Evolutionary conservation across 2,888 invertebrate genomes (phyloP).

Genomic region (Eretmocerus hayati): DNA sequence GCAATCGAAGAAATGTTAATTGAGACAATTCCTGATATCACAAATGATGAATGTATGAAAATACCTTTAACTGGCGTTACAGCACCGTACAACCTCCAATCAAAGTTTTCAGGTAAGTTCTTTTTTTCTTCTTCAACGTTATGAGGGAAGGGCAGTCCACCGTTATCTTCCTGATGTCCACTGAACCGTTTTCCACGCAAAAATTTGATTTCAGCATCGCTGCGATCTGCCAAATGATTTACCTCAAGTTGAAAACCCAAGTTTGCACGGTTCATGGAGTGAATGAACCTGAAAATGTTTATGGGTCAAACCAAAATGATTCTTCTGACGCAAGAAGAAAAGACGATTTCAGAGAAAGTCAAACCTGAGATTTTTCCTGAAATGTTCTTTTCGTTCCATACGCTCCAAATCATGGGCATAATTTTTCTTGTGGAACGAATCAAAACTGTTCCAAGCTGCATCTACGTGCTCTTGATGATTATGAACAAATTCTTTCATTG

Average conservation of each 20-base stretch:
- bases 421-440: slow-evolving; percentile 60
- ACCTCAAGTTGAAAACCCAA: slow-evolving; percentile 67
- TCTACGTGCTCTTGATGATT: slow-evolving; percentile 64
- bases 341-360: too few species aligned
- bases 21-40: slow-evolving; percentile 2
- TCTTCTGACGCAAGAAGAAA: too few species aligned
- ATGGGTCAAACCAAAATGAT: neutral
- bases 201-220: slow-evolving; percentile 67
- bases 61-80: slow-evolving; percentile 88
- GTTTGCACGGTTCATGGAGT: slow-evolving; percentile 72
- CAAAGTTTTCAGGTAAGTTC: slow-evolving; percentile 67
- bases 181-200: slow-evolving; percentile 63
- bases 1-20: too few species aligned
- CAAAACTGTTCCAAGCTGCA: slow-evolving; percentile 69
- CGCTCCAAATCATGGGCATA: slow-evolving; percentile 65
- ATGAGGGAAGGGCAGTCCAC: slow-evolving; percentile 75
- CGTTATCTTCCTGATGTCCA: slow-evolving; percentile 58
- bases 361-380: slow-evolving; percentile 79
- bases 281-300: slow-evolving; percentile 55
- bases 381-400: slow-evolving; percentile 64
- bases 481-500: slow-evolving; percentile 85
- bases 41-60: slow-evolving; percentile 8
- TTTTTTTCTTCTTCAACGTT: slow-evolving; percentile 50
- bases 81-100: slow-evolving; percentile 89
- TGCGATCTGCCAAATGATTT: slow-evolving; percentile 83